Evolutionary conservation across 2,797 vertebrate species (phyloP).

Genomic region (Mormyrus hasselquistii): DNA sequence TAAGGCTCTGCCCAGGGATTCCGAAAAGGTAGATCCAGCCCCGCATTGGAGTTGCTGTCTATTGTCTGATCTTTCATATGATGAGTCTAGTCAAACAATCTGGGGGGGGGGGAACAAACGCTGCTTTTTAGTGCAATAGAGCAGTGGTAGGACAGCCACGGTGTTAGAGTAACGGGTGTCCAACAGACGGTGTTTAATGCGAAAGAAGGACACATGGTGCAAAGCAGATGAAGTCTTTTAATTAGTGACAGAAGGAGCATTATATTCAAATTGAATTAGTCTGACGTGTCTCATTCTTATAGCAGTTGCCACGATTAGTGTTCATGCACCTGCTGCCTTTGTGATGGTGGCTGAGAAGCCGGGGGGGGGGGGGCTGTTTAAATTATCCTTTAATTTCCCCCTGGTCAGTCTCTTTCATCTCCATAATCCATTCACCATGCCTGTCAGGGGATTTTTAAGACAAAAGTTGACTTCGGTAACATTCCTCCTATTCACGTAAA

Average conservation of each 20-base stretch:
- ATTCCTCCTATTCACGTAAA: not conserved
- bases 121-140: not conserved
- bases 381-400: not conserved
- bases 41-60: not conserved
- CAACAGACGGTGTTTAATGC: not conserved
- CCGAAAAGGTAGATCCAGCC: not conserved
- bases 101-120: not conserved
- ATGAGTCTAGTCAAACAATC: not conserved
- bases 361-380: not conserved
- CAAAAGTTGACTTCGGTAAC: not conserved
- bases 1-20: not conserved
- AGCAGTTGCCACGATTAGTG: not conserved
- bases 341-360: not conserved
- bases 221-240: not conserved
- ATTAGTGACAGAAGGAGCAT: not conserved
- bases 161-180: not conserved
- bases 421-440: not conserved
- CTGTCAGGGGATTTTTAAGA: not conserved
- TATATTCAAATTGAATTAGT: not conserved
- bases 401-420: not conserved
- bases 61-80: not conserved
- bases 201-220: not conserved
- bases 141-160: not conserved
- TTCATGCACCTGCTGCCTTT: not conserved
- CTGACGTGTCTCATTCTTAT: not conserved